A percentile compares a stretch with the other conserved stretches of the same genome.
These are phyloP conservation scores for Hippasteria phrygiana DNA, from an alignment of 53 echinoderm and acorn worm species.

Conservation along the genomic window DNA sequence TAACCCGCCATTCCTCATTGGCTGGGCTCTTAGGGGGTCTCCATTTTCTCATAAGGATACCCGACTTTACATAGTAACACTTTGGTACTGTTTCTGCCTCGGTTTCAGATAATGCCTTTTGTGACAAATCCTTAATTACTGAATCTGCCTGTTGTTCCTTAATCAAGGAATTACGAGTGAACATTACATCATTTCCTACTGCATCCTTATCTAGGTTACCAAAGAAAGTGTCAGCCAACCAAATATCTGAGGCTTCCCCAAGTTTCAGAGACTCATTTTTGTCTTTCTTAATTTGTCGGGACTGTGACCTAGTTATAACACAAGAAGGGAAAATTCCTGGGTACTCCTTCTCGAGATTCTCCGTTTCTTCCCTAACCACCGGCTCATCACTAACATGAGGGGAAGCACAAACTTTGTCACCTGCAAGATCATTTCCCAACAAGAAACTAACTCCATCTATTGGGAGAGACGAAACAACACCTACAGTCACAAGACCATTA, in stretches of 20 bases:
- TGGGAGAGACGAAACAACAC: too few species aligned
- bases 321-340: constrained; percentile 69
- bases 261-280: background rate
- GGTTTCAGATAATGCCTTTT: background rate
- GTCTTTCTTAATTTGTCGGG: background rate
- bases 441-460: constrained; percentile 60
- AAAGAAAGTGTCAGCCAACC: background rate
- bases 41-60: constrained; percentile 71
- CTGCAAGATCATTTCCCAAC: constrained; percentile 67
- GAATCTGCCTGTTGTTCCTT: constrained; percentile 40
- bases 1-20: constrained; percentile 60
- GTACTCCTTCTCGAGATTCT: constrained; percentile 30
- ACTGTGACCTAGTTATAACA: constrained; percentile 72
- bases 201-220: background rate
- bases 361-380: constrained; percentile 11
- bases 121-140: background rate
- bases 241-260: background rate
- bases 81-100: constrained; percentile 36
- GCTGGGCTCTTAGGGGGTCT: constrained; percentile 64
- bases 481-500: constrained; percentile 54
- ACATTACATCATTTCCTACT: background rate
- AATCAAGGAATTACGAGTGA: constrained; percentile 14
- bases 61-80: constrained; percentile 38
- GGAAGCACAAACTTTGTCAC: constrained; percentile 34
- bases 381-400: background rate